A percentile compares a stretch with the other conserved stretches of the same genome.
These are phyloP conservation scores for Tiaroga cobitis DNA, from an alignment of 2,797 vertebrate genomes.

Conservation along the genomic window DNA sequence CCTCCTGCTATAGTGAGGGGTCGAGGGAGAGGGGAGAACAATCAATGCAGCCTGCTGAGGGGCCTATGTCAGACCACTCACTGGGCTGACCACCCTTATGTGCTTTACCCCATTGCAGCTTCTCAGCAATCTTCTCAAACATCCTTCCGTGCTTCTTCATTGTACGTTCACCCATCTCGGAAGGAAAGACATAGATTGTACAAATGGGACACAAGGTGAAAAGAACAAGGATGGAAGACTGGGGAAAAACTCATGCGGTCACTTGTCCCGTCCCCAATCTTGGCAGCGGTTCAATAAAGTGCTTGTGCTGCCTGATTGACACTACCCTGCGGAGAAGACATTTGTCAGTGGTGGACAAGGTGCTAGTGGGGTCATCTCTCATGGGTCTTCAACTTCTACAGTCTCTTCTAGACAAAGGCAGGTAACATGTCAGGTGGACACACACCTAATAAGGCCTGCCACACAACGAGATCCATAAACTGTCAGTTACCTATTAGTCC, in stretches of 20 bases:
- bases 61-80: conserved; percentile 65
- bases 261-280: conserved; percentile 51
- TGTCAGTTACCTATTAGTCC: conserved; percentile 38
- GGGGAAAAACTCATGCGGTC: conserved; percentile 35
- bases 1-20: conserved; percentile 71
- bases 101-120: conserved; percentile 51
- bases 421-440: conserved; percentile 38
- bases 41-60: conserved; percentile 75
- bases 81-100: conserved; percentile 52
- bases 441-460: conserved; percentile 40
- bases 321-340: conserved; percentile 59
- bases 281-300: conserved; percentile 60
- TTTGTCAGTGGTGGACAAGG: conserved; percentile 55
- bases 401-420: conserved; percentile 24
- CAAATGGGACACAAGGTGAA: conserved; percentile 25
- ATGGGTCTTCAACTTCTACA: conserved; percentile 34
- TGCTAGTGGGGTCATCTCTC: conserved; percentile 54
- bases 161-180: background rate
- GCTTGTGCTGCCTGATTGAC: conserved; percentile 60
- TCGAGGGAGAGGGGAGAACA: conserved; percentile 60
- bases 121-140: conserved; percentile 44
- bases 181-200: background rate
- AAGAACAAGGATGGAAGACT: conserved; percentile 21
- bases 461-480: conserved; percentile 21
- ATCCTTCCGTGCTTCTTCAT: conserved; percentile 18